Percentiles rank a stretch among this genome's conserved stretches.
These are phyloP conservation scores for Tethya wilhelma DNA, from an alignment of 37 sponge, comb jelly and placozoan species.

Conservation along the genomic window DNA sequence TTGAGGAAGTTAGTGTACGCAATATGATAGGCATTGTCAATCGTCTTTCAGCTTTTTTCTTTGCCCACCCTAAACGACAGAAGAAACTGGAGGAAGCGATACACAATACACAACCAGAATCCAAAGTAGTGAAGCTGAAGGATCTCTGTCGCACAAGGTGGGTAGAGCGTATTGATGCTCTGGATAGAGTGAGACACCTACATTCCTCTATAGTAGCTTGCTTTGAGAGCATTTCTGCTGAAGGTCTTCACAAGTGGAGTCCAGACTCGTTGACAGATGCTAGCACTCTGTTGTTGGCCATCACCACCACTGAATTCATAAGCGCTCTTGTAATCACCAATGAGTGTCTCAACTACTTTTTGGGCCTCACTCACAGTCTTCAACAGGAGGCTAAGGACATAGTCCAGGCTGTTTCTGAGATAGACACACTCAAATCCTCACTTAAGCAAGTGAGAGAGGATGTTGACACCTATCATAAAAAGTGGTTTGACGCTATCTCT, in stretches of 20 bases:
- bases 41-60: conserved; percentile 12
- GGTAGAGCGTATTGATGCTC: conserved; percentile 68
- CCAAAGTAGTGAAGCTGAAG: conserved; percentile 38
- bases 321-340: conserved; percentile 46
- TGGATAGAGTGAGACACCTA: conserved; percentile 6
- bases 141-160: conserved; percentile 70
- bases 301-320: conserved; percentile 41
- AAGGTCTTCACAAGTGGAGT: conserved; percentile 23
- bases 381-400: conserved; percentile 57
- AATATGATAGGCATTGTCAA: conserved; percentile 43
- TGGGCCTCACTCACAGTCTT: conserved; percentile 36
- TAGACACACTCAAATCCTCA: conserved; percentile 10
- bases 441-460: conserved; percentile 27
- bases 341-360: conserved; percentile 34
- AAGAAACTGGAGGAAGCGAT: conserved; percentile 26
- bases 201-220: conserved; percentile 35
- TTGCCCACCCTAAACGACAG: conserved; percentile 55
- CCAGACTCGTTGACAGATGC: conserved; percentile 57
- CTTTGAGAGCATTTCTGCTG: conserved; percentile 43
- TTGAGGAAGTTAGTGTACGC: conserved; percentile 20
- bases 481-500: conserved; percentile 48
- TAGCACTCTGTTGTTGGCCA: conserved; percentile 29
- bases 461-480: conserved; percentile 25
- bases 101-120: conserved; percentile 13
- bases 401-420: conserved; percentile 41